Base-by-base conservation (phyloP, 2,888 invertebrate species). In the Agrochola litura region DNA sequence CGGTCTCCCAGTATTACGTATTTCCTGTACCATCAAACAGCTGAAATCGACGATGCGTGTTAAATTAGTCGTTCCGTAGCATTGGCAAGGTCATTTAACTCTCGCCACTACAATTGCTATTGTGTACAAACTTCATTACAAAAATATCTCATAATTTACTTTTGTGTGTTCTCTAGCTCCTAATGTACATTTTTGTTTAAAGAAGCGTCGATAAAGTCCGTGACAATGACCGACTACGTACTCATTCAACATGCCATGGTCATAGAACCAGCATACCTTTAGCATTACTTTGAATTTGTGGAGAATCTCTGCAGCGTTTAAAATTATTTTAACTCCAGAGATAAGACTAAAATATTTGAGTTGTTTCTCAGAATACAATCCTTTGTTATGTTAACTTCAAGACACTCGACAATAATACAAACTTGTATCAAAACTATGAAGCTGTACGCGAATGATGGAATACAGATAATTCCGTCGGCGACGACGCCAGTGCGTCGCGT, bases 1-100 rank as follows among this genome's bases (percentile, higher is more conserved):
- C 78, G 68, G 70, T 82, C 80, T 87, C 82, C 76, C 78, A 84
- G 79, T 76, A 85, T 86, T 85, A 88, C 81, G 85, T 90, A 80
- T 90, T 92, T 92, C 92, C 92, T 91, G 90, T 91, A 89, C 89
- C 90, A 84, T 89, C 90, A 88, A 91, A 90, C 92, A 92, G 91
- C 91, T 92, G 92, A 91, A 91, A 85, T 88, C 90, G 88, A 68
- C 92, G 90, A 90, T 89, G 93, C 94, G 93, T 93, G 90, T 85
- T 89, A 89, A 93, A 93, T 93, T 92, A 92, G 90, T 87, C 89
- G 91, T 90, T 89, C 89, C 87, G 86, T 84, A 89, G 89, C 92
- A 92, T 90, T 91, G 89, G 90, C 94, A 94, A 95, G 94, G 94
- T 93, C 93, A 91, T 91, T 90, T 90, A 91, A 92, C 90, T 90